Conservation (phyloP, 2,888 invertebrate species). For the Choristoneura rosaceana region DNA sequence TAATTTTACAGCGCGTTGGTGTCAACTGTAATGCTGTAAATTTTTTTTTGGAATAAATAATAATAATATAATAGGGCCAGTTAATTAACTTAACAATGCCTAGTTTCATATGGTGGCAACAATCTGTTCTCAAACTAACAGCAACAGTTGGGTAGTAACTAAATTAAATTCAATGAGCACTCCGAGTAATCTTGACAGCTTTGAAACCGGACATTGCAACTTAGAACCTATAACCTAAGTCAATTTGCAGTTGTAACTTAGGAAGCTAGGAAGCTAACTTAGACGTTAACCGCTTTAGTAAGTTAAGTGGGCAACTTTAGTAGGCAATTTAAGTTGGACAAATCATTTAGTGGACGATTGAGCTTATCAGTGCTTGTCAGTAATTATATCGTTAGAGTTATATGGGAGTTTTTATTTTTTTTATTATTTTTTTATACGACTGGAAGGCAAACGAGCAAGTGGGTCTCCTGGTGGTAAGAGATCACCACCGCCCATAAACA, state of each 20-base stretch:
- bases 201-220: background rate
- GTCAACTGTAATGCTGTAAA: too few relatives aligned
- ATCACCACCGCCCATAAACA: too few relatives aligned
- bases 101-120: too few relatives aligned
- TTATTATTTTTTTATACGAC: background rate
- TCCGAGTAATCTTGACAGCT: background rate
- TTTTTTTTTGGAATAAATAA: too few relatives aligned
- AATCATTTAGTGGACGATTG: background rate
- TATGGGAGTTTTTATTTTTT: background rate
- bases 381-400: background rate
- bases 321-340: background rate
- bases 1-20: too few relatives aligned
- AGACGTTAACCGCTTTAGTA: background rate
- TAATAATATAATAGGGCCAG: too few relatives aligned
- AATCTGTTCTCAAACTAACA: too few relatives aligned
- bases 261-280: background rate
- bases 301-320: background rate
- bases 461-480: too few relatives aligned
- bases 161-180: too few relatives aligned
- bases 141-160: too few relatives aligned
- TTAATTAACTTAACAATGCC: too few relatives aligned
- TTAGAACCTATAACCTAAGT: background rate
- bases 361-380: background rate
- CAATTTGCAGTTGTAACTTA: background rate
- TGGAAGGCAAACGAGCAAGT: too few relatives aligned